Percentiles rank a stretch among this genome's conserved stretches.
phyloP scores from a whole-genome alignment of 2,888 invertebrate genomes.

The Clepsis dumicolana region DNA sequence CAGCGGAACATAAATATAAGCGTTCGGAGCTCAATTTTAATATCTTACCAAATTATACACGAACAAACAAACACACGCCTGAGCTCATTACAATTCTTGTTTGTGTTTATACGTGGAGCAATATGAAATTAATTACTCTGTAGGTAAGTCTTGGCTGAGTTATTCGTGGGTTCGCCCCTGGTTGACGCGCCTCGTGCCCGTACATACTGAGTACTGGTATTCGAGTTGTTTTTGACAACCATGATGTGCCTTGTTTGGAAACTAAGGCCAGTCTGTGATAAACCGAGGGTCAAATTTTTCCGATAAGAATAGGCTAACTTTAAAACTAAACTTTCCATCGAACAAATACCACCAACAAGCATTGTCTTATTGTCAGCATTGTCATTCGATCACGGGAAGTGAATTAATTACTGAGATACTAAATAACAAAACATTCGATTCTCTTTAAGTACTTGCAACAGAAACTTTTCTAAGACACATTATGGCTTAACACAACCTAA shows the following conservation, averaged over 20 bases:
- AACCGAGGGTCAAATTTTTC: neutral
- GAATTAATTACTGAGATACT: too few species aligned
- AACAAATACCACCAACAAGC: too few species aligned
- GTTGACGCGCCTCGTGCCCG: slow-evolving; percentile 22
- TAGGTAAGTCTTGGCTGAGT: slow-evolving; percentile 52
- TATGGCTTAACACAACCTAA: too few species aligned
- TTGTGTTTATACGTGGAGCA: slow-evolving; percentile 58
- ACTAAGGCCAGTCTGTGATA: neutral
- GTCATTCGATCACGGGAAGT: too few species aligned
- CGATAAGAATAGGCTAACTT: neutral
- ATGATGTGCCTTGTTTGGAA: too few species aligned
- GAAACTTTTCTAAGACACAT: too few species aligned
- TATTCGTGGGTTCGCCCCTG: slow-evolving; percentile 49
- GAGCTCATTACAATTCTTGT: slow-evolving; percentile 60
- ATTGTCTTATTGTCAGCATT: too few species aligned
- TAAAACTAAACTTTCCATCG: too few species aligned
- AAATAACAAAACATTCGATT: too few species aligned
- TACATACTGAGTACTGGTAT: slow-evolving; percentile 27
- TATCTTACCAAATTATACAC: slow-evolving; percentile 42
- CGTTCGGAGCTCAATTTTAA: slow-evolving; percentile 37
- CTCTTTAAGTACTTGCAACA: too few species aligned
- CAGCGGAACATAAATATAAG: slow-evolving; percentile 33
- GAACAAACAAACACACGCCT: slow-evolving; percentile 55
- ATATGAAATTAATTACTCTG: slow-evolving; percentile 61
- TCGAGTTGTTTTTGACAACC: neutral